phyloP scores from a whole-genome alignment of 2,113 vertebrate species.

The Trematocara variabile region DNA sequence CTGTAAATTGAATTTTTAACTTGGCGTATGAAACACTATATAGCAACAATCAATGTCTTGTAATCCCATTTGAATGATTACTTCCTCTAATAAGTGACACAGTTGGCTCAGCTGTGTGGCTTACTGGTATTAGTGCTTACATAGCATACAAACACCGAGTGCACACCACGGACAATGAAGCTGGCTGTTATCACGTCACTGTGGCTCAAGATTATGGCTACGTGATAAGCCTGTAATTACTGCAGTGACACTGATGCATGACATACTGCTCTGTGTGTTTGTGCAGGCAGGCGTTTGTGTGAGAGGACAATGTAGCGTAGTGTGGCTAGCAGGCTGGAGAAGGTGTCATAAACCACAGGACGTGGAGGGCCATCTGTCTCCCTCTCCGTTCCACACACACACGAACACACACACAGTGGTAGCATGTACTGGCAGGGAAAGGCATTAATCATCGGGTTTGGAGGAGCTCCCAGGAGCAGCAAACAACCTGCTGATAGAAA shows the following conservation, averaged over 20 bases:
- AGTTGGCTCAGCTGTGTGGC: not conserved
- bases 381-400: not conserved
- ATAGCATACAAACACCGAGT: conserved; percentile 24
- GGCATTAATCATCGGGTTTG: conserved; percentile 67
- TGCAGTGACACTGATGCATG: conserved; percentile 63
- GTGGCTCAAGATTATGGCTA: conserved; percentile 58
- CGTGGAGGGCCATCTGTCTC: conserved; percentile 66
- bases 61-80: not conserved
- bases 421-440: conserved; percentile 63
- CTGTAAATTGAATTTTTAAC: not conserved
- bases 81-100: not conserved
- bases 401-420: not conserved
- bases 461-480: conserved; percentile 53
- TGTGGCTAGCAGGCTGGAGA: conserved; percentile 49
- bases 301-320: conserved; percentile 21
- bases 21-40: not conserved
- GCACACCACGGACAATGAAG: conserved; percentile 44
- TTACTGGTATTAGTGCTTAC: not conserved
- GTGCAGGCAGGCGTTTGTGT: not conserved
- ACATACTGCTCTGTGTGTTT: conserved; percentile 26
- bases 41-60: not conserved
- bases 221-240: conserved; percentile 69
- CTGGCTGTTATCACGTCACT: conserved; percentile 56
- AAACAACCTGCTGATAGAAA: conserved; percentile 41
- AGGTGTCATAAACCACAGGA: conserved; percentile 72